Conservation (phyloP, 2,888 invertebrate genomes). For the Eupithecia vulgata region DNA sequence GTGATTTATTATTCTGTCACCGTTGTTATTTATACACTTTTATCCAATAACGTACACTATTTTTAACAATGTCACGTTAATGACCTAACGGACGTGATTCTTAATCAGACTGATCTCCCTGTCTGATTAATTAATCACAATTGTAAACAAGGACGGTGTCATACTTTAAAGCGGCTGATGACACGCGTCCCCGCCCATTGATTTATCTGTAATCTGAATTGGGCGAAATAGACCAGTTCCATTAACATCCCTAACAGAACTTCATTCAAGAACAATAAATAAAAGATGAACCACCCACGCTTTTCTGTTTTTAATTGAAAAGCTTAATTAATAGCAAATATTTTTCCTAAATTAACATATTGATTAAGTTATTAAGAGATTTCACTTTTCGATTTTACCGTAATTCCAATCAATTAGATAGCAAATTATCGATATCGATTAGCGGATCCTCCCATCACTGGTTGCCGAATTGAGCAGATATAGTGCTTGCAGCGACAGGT, state of each 20-base stretch:
- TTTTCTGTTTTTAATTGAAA: slow-evolving; percentile 20
- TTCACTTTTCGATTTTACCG: slow-evolving; percentile 10
- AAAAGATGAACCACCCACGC: slow-evolving; percentile 32
- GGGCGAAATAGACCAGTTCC: slow-evolving; percentile 31
- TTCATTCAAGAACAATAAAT: slow-evolving; percentile 31
- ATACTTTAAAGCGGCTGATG: slow-evolving; percentile 45
- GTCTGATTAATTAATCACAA: slow-evolving; percentile 50
- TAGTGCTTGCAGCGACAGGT: slow-evolving; percentile 72
- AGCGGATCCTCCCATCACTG: slow-evolving; percentile 43
- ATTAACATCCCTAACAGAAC: slow-evolving; percentile 24
- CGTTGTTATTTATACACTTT: slow-evolving; percentile 37
- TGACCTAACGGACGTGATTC: slow-evolving; percentile 46
- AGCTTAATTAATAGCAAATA: slow-evolving; percentile 26
- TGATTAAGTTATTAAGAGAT: slow-evolving; percentile 22
- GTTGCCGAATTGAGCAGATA: slow-evolving; percentile 52
- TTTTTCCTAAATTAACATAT: slow-evolving; percentile 28
- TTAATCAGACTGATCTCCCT: slow-evolving; percentile 48
- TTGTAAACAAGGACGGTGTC: slow-evolving; percentile 46
- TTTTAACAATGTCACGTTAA: slow-evolving; percentile 42
- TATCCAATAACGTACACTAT: slow-evolving; percentile 43
- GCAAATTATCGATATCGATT: slow-evolving; percentile 36
- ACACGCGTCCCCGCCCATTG: slow-evolving; percentile 47
- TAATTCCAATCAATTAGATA: slow-evolving; percentile 2
- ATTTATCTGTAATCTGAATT: slow-evolving; percentile 41
- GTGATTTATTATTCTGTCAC: slow-evolving; percentile 37